Conservation (phyloP, 2,797 vertebrate species). For the Champsocephalus gunnari region DNA sequence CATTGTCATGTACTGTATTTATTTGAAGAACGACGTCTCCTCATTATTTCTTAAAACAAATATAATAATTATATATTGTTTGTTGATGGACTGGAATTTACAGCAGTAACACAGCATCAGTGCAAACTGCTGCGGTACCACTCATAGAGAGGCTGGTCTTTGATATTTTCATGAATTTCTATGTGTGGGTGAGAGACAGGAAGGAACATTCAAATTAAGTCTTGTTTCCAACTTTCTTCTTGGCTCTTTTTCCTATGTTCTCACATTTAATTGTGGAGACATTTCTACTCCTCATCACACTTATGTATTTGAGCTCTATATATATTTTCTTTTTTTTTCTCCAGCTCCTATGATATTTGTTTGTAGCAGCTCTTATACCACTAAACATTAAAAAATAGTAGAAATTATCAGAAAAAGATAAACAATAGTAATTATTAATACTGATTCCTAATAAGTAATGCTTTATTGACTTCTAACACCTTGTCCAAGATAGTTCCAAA, state of each 20-base stretch:
- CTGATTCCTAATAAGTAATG: neutral
- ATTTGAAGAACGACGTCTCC: conserved; percentile 38
- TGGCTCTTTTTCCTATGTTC: neutral
- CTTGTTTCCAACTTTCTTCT: neutral
- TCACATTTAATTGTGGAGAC: neutral
- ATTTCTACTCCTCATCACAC: neutral
- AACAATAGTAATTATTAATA: neutral
- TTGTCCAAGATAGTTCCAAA: neutral
- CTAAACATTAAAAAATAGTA: neutral
- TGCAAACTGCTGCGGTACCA: neutral
- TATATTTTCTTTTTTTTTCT: neutral
- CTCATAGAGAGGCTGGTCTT: neutral
- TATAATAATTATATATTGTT: conserved; percentile 53
- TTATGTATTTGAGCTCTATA: neutral
- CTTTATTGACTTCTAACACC: neutral
- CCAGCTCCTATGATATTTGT: neutral
- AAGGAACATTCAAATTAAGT: neutral
- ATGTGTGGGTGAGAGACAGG: neutral
- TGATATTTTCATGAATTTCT: neutral
- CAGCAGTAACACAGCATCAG: neutral
- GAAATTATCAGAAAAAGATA: neutral
- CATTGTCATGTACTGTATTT: conserved; percentile 59
- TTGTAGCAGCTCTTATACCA: neutral
- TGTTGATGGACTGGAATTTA: conserved; percentile 14
- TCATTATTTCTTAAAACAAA: conserved; percentile 31